Evolutionary conservation across 2,888 invertebrate genomes (phyloP), one percentile per base, ranked within the genome.

Genomic region (Tanypteryx hageni): DNA sequence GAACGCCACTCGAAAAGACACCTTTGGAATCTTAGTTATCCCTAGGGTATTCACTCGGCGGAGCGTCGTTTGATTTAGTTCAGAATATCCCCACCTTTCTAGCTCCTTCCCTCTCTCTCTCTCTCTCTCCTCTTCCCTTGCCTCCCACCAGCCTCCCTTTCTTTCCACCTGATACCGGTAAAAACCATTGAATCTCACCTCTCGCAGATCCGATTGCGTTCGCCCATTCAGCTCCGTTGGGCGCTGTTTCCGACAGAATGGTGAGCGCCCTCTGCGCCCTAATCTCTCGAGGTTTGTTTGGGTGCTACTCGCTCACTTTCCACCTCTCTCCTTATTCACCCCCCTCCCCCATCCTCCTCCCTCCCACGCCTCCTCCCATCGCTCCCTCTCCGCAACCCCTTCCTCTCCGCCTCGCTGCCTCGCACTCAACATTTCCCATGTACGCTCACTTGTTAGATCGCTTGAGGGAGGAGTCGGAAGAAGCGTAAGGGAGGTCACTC

Each of bases 201-300:
- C 22, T 59, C 5, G 83, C 61, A 61, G 86, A 86, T 64, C 31
- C 61, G 31, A 86, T 56, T 44, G 64, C 89, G 64, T 89, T 61
- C 89, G 64, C 14, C 44, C 64, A 68, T 89, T 89, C 85, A 86
- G 59, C 56, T 56, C 83, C 56, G 56, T n/a, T 57, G 18, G 83
- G 57, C 64, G 18, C 3, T 64, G 31, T 16, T 89, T 89, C 89
- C 64, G 64, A 64, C 31, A 2, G 64, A 85, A 22, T 11, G 58
- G 58, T 18, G 64, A n/a, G 44, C 82, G 83, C 83, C 44, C 44
- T 57, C 57, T 27, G 83, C 57, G 59, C 61, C 27, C 14, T 89
- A 64, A 89, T 89, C 64, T 89, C 89, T 59, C 14, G 89, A 86
- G 64, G 64, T 64, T 68, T 56, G 89, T 89, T 44, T 58, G 86